A percentile compares a stretch with the other conserved stretches of the same genome.
These are phyloP conservation scores for Tetrax tetrax DNA, from an alignment of 2,113 vertebrate species.

Conservation along the genomic window DNA sequence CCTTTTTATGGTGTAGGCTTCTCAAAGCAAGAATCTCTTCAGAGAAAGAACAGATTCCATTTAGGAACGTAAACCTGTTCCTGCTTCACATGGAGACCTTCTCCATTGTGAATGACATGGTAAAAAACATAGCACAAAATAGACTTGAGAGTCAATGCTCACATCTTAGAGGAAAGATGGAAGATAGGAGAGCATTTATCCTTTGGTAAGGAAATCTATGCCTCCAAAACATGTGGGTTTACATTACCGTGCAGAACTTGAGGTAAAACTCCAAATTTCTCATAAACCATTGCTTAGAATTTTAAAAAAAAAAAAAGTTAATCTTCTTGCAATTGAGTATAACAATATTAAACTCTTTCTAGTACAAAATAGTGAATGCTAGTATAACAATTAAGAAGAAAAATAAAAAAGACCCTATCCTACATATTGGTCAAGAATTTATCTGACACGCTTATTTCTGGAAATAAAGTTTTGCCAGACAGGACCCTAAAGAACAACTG, in stretches of 20 bases:
- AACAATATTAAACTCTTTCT: neutral
- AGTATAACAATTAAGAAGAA: neutral
- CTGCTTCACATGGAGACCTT: neutral
- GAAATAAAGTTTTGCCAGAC: neutral
- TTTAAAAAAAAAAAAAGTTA: neutral
- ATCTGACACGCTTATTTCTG: neutral
- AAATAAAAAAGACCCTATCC: neutral
- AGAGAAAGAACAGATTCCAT: neutral
- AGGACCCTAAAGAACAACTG: neutral
- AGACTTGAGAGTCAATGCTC: neutral
- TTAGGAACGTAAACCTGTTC: neutral
- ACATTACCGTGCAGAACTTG: neutral
- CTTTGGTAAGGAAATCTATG: neutral
- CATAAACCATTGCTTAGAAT: neutral
- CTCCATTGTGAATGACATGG: neutral
- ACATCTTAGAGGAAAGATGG: neutral
- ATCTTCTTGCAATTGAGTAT: neutral
- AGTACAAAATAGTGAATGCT: neutral
- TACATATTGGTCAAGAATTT: neutral
- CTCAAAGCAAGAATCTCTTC: neutral
- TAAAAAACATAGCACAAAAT: neutral
- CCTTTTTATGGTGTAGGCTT: neutral
- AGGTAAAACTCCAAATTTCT: neutral
- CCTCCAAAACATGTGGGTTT: accelerated
- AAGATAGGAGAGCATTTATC: neutral